Conservation (phyloP, 2,113 vertebrate species). For the Clarias gariepinus region DNA sequence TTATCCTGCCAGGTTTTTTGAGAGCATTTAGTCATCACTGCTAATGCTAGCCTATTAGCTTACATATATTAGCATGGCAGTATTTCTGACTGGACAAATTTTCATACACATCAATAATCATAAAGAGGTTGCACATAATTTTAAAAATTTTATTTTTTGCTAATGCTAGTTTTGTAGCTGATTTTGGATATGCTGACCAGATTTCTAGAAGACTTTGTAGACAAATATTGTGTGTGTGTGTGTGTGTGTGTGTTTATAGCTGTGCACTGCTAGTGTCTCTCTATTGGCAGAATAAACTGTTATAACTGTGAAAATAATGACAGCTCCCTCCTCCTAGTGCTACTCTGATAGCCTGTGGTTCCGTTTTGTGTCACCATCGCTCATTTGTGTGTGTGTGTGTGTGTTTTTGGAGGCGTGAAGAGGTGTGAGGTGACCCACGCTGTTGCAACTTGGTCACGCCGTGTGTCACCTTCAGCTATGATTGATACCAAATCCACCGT, state of each 20-base stretch:
- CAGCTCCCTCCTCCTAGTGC: slow-evolving; percentile 11
- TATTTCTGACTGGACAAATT: background rate
- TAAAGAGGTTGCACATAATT: too few species aligned
- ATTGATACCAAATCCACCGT: slow-evolving; percentile 38
- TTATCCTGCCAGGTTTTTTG: background rate
- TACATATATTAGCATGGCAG: background rate
- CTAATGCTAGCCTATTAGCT: background rate
- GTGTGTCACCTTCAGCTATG: slow-evolving; percentile 52
- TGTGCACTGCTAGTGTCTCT: slow-evolving; percentile 27
- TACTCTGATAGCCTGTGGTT: slow-evolving; percentile 35
- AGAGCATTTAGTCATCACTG: background rate
- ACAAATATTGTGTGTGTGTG: background rate
- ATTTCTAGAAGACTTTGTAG: background rate
- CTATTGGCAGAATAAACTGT: slow-evolving; percentile 6
- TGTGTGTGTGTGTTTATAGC: slow-evolving; percentile 5
- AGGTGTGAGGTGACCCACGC: slow-evolving; percentile 25
- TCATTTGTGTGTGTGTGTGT: slow-evolving; percentile 21
- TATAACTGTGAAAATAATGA: slow-evolving; percentile 44
- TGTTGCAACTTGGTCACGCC: slow-evolving; percentile 35
- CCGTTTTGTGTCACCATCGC: slow-evolving; percentile 33
- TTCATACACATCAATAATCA: too few species aligned
- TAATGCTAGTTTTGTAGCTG: background rate
- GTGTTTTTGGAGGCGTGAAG: slow-evolving; percentile 24
- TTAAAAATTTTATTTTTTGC: too few species aligned
- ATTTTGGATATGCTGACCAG: background rate